These are phyloP conservation scores for Lepidostoma basale DNA, from an alignment of 1,140 invertebrate genomes.

Conservation along the genomic window DNA sequence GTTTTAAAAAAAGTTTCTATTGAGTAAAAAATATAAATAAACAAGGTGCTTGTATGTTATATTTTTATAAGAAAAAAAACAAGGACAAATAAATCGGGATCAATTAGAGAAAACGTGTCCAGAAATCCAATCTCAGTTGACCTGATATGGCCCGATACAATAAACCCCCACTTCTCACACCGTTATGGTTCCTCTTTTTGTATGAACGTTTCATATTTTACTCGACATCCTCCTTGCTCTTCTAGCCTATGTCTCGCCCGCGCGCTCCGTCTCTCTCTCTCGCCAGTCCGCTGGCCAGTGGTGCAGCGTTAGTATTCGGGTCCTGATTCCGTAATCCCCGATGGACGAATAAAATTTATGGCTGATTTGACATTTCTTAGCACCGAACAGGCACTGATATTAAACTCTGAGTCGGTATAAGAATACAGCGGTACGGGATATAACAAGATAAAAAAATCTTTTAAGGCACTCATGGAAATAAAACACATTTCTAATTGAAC, in stretches of 20 bases:
- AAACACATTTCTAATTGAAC: too few species aligned
- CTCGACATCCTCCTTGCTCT: background rate
- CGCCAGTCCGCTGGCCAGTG: conserved; percentile 9
- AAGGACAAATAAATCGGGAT: too few species aligned
- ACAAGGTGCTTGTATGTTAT: too few species aligned
- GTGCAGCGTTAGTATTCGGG: conserved; percentile 26
- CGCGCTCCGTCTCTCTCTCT: background rate
- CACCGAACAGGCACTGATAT: conserved; percentile 47
- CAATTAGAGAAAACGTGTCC: too few species aligned
- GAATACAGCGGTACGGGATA: conserved; percentile 13
- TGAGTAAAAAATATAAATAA: too few species aligned
- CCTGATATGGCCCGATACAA: background rate
- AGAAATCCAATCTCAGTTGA: conserved; percentile 25
- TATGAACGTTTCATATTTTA: background rate
- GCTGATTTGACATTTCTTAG: conserved; percentile 57
- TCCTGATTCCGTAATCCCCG: conserved; percentile 46
- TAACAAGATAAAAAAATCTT: background rate
- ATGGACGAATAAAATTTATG: conserved; percentile 63
- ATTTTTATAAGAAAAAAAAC: too few species aligned
- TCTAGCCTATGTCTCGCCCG: background rate
- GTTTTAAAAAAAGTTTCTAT: too few species aligned
- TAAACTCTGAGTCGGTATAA: conserved; percentile 33
- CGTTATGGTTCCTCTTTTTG: conserved; percentile 31
- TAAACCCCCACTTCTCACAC: background rate
- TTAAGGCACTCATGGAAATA: background rate